Evolutionary conservation across 2,888 invertebrate species (phyloP).

Genomic region (Ceraclea dissimilis): DNA sequence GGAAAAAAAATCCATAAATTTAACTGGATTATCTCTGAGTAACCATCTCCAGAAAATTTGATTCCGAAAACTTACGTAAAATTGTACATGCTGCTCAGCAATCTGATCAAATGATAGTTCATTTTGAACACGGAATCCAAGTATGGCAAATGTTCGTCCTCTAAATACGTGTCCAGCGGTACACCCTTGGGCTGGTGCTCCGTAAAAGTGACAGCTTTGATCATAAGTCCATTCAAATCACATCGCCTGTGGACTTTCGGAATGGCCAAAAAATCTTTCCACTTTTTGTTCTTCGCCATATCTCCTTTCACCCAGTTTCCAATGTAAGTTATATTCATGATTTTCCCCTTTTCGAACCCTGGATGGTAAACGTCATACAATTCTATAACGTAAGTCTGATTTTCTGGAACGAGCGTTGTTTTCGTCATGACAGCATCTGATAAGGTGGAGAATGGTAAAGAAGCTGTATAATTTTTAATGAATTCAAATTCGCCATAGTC

Average conservation of each 20-base stretch:
- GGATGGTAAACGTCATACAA: constrained; percentile 35
- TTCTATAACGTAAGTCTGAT: constrained; percentile 2
- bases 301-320: constrained; percentile 17
- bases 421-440: constrained; percentile 19
- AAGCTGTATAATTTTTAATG: constrained; percentile 10
- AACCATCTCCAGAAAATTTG: no score
- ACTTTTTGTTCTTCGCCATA: neutral
- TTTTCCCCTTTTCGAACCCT: constrained; percentile 33
- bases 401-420: constrained; percentile 4
- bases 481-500: constrained; percentile 10
- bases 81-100: constrained; percentile 20
- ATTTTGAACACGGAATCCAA: constrained; percentile 22
- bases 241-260: constrained; percentile 16
- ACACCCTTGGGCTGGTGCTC: constrained; percentile 7
- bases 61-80: constrained; percentile 24
- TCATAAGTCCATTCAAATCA: constrained; percentile 15
- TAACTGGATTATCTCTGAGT: no score
- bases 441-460: constrained; percentile 11
- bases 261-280: constrained; percentile 6
- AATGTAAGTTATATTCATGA: constrained; percentile 31
- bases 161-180: constrained; percentile 15
- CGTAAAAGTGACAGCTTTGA: constrained; percentile 18
- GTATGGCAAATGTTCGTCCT: constrained; percentile 13
- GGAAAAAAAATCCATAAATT: neutral
- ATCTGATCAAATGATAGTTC: constrained; percentile 17